Evolutionary conservation across 2,797 vertebrate genomes (phyloP), one percentile per base, ranked within the genome.

Genomic region (Cirrhinus mrigala): DNA sequence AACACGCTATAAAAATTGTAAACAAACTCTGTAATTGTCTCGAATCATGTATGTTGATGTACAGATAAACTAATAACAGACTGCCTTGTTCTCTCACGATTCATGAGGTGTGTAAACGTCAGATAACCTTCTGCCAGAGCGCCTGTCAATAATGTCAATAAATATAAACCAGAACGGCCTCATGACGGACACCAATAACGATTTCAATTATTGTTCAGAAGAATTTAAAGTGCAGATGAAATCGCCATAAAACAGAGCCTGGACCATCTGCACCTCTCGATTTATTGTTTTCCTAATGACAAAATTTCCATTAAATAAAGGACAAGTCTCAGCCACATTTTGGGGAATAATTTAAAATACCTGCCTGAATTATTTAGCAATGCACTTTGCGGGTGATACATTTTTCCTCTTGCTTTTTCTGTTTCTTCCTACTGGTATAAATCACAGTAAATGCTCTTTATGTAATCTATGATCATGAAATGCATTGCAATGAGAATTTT

Each of bases 111-210:
- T 81, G 64, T 12, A 46, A 37, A 14, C 14, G 18, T 40, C 12
- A n/a, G 94, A 96, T 95, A 94, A 95, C 94, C 94, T 86, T 3
- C 58, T 71, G 91, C 87, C 90, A 91, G 92, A 90, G 58, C 89
- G 90, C 90, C 90, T 87, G 88, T 91, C 90, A 88, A 87, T 88
- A 91, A 24, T 89, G 91, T 94, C 93, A 93, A 95, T 91, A 94
- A 92, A 94, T 91, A 91, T 69, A 91, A 48, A 37, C 87, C 86
- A 6, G 66, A 92, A 92, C 88, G 89, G 86, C 89, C 91, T 87
- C 40, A 50, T 24, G 29, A 75, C 75, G 16, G 54, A 75, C 83
- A 29, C n/a, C 24, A 37, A 60, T 75, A 64, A 37, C 44, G 3
- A 27, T 82, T 73, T 69, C 64, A 73, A 27, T 56, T 66, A 73